phyloP scores from a whole-genome alignment of 2,888 invertebrate genomes.

The Trachelus stipa region DNA sequence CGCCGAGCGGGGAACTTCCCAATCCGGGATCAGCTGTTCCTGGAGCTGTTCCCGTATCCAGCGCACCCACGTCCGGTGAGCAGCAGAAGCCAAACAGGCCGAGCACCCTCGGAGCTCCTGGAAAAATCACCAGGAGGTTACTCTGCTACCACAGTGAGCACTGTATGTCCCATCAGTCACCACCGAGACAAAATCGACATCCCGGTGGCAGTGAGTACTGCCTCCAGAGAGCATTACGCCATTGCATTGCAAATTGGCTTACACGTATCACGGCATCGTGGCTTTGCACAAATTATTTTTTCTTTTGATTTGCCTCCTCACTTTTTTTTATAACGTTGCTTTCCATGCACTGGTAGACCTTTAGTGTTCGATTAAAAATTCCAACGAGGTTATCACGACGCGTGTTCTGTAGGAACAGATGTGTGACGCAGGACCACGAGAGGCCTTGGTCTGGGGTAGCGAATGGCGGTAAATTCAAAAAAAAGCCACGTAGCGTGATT shows the following conservation, averaged over 20 bases:
- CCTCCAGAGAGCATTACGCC: constrained; percentile 33
- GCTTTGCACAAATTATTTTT: constrained; percentile 26
- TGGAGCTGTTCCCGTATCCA: constrained; percentile 42
- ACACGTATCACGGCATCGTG: too few relatives aligned
- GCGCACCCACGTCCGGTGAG: constrained; percentile 51
- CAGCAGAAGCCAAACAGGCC: constrained; percentile 81
- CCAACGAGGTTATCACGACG: too few relatives aligned
- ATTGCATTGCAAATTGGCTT: too few relatives aligned
- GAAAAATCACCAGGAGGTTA: constrained; percentile 80
- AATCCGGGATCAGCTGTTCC: constrained; percentile 42
- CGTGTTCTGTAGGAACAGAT: too few relatives aligned
- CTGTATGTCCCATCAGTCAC: constrained; percentile 69
- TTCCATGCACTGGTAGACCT: too few relatives aligned
- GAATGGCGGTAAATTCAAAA: too few relatives aligned
- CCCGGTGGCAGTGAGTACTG: constrained; percentile 53
- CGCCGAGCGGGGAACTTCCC: constrained; percentile 70
- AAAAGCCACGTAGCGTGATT: too few relatives aligned
- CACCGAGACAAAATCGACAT: constrained; percentile 35
- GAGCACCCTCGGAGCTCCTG: constrained; percentile 79
- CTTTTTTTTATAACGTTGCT: too few relatives aligned
- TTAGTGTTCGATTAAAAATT: too few relatives aligned
- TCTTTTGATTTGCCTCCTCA: neutral
- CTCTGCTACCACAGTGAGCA: constrained; percentile 86
- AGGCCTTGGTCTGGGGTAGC: too few relatives aligned
- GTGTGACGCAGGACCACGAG: too few relatives aligned